Base-by-base conservation (phyloP, 2,888 invertebrate genomes). In the Craniophora ligustri region DNA sequence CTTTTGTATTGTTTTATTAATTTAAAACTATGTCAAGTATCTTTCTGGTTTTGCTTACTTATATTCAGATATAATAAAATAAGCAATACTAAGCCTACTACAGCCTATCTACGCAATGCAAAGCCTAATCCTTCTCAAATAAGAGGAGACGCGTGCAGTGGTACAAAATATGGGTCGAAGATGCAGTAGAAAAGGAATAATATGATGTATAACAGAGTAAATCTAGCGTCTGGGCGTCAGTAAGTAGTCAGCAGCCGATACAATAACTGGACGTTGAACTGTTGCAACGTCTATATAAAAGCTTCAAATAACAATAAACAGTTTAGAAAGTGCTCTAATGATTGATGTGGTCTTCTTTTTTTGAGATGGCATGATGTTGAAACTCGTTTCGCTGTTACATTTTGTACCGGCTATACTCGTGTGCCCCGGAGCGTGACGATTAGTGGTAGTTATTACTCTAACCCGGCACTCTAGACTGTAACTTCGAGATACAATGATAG, bases 271-370 rank as follows among this genome's bases (percentile, higher is more conserved):
- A 47, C 49, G 51, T 75, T 51, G 59, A 75, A 71, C 64, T 74
- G 53, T 44, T 57, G 41, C 75, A 62, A 28, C 46, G 53, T 48
- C 54, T 48, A 26, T 50, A 64, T 67, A 76, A 73, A 72, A 71
- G 64, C 65, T 58, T 57, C 57, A 40, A 54, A 65, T 57, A 69
- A 73, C 73, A 84, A 84, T 84, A 87, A 87, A 83, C 84, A 81
- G 82, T 85, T 86, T 88, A 89, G 89, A 89, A 89, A 90, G 89
- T 88, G 81, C 81, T 82, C 75, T 76, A 80, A 85, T 89, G 87
- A 88, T 87, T 82, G 88, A 87, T 87, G 85, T 75, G 74, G 81
- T 82, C 78, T 69, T 77, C 78, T 70, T 67, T 82, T 86, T 85
- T 84, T 81, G 78, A 78, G 81, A 82, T 78, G 78, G 76, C 76